Evolutionary conservation across 2,888 invertebrate species (phyloP), one percentile per base, ranked within the genome.

Genomic region (Zele albiditarsus): DNA sequence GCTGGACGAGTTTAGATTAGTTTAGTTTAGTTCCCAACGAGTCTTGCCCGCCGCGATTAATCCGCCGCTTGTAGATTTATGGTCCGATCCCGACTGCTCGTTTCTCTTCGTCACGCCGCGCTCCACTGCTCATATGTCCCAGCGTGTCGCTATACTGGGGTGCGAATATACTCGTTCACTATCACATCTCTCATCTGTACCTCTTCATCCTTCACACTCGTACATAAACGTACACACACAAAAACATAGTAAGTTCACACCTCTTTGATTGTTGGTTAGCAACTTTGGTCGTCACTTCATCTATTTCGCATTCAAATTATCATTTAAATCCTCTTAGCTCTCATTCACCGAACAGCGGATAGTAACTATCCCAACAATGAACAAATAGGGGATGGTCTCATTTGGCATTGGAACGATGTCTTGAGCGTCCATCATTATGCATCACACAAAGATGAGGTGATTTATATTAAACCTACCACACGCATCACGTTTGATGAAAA

Each of bases 1-100:
- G 79, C 81, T 82, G 81, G 84, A 83, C 85, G 87, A 87, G 87
- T 87, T 87, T 86, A 87, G 86, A 87, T 87, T 87, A 87, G 86
- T 87, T 87, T 85, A 85, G 86, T 86, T 85, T 85, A 84, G 86
- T 85, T 85, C 81, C 84, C 84, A 85, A 87, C 86, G 84, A 87
- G 87, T 87, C 86, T 86, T 82, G 76, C 80, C 82, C 81, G 81
- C 81, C 80, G 78, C 85, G 85, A 87, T 87, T 87, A 87, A 87
- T 87, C 86, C 84, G 79, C 80, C 78, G 82, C 81, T 77, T 79
- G 82, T 83, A 82, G 83, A 87, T 87, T 87, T 87, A 87, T 87
- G 84, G 85, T 84, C 80, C 80, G 80, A 82, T 78, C 82, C 78
- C 79, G 78, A 53, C 80, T 75, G 83, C 83, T 86, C 85, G 84